Evolutionary conservation across 2,797 vertebrate species (phyloP).

Genomic region (Carcharodon carcharias): DNA sequence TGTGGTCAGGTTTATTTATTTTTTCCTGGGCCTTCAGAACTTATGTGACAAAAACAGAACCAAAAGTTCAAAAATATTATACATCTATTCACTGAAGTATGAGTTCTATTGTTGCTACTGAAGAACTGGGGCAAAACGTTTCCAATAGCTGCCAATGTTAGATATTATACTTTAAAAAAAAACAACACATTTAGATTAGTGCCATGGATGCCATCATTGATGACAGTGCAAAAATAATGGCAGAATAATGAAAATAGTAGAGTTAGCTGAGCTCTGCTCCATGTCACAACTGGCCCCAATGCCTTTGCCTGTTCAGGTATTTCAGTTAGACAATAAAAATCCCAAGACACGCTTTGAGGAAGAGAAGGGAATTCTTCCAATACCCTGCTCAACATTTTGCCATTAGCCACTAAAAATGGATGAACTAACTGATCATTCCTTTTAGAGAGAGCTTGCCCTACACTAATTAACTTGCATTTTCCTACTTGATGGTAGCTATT

Average conservation of each 20-base stretch:
- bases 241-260: not conserved
- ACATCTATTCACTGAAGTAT: not conserved
- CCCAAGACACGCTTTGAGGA: not conserved
- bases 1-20: not conserved
- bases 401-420: not conserved
- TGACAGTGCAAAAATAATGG: not conserved
- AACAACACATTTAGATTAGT: not conserved
- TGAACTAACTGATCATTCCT: not conserved
- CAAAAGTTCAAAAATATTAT: not conserved
- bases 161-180: not conserved
- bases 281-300: not conserved
- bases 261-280: not conserved
- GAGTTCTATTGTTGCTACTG: not conserved
- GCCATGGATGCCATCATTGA: not conserved
- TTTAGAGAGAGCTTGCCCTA: not conserved
- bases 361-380: not conserved
- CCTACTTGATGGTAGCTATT: not conserved
- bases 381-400: not conserved
- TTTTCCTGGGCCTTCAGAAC: not conserved
- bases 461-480: not conserved
- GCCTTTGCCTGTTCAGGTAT: not conserved
- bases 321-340: not conserved
- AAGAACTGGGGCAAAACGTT: not conserved
- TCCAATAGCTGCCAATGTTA: not conserved
- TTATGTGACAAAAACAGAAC: not conserved